These are phyloP conservation scores for Cranoglanis bouderius DNA, from an alignment of 2,113 vertebrate species.

Conservation along the genomic window DNA sequence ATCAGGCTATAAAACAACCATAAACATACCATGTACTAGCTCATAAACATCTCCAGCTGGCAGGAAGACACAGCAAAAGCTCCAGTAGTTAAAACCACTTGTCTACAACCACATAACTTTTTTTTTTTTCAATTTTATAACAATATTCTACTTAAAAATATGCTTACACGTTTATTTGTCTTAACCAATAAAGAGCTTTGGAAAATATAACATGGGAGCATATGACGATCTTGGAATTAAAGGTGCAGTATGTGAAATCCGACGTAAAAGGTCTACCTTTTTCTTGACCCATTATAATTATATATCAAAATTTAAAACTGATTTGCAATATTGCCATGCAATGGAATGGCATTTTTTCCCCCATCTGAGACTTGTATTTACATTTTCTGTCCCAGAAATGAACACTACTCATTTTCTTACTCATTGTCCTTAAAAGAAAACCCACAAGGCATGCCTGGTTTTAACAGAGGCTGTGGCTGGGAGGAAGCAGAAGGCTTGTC, in stretches of 20 bases:
- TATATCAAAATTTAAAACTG: background rate
- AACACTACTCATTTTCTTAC: background rate
- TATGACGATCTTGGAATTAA: background rate
- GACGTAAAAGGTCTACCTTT: background rate
- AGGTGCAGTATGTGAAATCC: background rate
- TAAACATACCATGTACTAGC: background rate
- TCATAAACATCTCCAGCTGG: background rate
- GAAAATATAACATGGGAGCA: background rate
- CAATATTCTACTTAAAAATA: background rate
- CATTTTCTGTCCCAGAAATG: background rate
- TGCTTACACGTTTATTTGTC: background rate
- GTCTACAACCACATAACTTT: background rate
- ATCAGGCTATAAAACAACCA: constrained; percentile 29
- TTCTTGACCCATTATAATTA: background rate
- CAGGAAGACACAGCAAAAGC: background rate
- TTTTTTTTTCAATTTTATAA: too few species aligned
- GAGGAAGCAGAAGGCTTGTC: background rate
- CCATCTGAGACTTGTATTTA: background rate
- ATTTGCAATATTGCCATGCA: background rate
- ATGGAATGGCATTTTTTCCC: background rate
- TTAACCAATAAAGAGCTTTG: background rate
- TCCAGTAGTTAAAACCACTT: background rate
- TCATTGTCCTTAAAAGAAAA: background rate
- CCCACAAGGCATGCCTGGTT: background rate
- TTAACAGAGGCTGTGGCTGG: background rate